These are phyloP conservation scores for Drosophila saltans DNA, from an alignment of 1,140 invertebrate species.

Conservation along the genomic window DNA sequence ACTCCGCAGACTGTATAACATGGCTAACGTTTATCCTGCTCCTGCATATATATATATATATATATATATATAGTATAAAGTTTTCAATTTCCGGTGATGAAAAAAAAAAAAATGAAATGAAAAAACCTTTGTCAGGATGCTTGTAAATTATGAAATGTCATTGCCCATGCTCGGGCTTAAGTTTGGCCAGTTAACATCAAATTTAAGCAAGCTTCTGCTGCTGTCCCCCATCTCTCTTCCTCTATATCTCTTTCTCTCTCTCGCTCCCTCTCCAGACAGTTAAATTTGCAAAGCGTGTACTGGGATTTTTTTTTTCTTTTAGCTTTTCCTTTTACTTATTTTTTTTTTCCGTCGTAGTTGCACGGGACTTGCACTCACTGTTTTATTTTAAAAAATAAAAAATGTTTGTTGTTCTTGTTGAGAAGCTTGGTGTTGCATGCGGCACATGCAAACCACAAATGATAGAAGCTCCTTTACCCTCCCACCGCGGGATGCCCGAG, in stretches of 20 bases:
- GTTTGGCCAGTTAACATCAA: slow-evolving; percentile 36
- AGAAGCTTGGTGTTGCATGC: slow-evolving; percentile 7
- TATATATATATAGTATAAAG: slow-evolving; percentile 10
- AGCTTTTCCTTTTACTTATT: slow-evolving; percentile 11
- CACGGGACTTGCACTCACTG: slow-evolving; percentile 6
- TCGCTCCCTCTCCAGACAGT: slow-evolving; percentile 40
- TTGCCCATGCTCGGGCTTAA: slow-evolving; percentile 21
- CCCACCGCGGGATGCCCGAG: too few species aligned
- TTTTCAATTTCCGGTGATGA: slow-evolving; percentile 21
- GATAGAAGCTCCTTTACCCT: slow-evolving; percentile 13
- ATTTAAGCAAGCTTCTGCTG: slow-evolving; percentile 63
- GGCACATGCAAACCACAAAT: slow-evolving; percentile 48
- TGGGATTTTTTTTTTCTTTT: slow-evolving; percentile 43
- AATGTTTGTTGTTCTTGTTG: not conserved
- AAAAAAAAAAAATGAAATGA: not conserved
- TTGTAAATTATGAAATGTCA: slow-evolving; percentile 24
- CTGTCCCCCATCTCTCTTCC: slow-evolving; percentile 33
- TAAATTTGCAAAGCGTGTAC: slow-evolving; percentile 51
- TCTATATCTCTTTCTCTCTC: slow-evolving; percentile 17
- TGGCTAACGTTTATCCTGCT: not conserved
- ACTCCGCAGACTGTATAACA: not conserved
- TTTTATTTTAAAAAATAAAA: not conserved
- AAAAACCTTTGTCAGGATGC: slow-evolving; percentile 16
- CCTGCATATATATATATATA: not conserved
- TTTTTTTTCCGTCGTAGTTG: slow-evolving; percentile 10